These are phyloP conservation scores for Chironomus tentans DNA, from an alignment of 2,888 invertebrate genomes.

Conservation along the genomic window DNA sequence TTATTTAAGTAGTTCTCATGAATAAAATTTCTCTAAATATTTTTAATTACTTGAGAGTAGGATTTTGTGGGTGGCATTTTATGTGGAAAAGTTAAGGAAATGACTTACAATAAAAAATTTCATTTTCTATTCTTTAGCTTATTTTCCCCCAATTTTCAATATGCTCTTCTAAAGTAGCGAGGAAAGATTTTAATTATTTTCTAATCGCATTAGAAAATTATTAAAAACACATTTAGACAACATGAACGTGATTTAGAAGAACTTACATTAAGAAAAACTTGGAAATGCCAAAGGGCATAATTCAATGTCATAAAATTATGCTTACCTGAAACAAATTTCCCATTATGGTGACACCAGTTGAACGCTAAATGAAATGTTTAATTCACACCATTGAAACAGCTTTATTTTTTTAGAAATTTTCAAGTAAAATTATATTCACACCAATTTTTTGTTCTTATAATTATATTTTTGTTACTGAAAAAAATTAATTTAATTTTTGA, in stretches of 20 bases:
- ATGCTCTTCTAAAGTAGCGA: background rate
- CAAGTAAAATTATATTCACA: too few relatives aligned
- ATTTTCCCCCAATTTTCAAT: too few relatives aligned
- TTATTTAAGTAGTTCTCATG: background rate
- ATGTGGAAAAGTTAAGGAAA: background rate
- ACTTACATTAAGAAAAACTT: background rate
- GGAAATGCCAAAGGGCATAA: background rate
- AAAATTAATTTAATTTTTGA: too few relatives aligned
- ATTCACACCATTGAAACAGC: too few relatives aligned
- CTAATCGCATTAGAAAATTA: slow-evolving; percentile 22
- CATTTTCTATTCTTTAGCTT: too few relatives aligned
- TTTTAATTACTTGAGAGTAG: background rate
- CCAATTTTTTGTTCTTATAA: too few relatives aligned
- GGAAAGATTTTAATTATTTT: slow-evolving; percentile 22
- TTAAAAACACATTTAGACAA: slow-evolving; percentile 20
- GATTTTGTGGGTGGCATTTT: background rate
- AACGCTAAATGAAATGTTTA: too few relatives aligned
- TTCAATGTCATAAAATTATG: background rate
- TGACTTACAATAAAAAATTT: background rate
- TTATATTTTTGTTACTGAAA: too few relatives aligned
- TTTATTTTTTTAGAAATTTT: too few relatives aligned
- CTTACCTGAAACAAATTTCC: background rate
- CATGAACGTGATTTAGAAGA: background rate
- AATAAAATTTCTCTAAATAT: too few relatives aligned
- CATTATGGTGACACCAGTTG: background rate